Conservation (phyloP, 2,113 vertebrate species). For the Gila orcuttii region DNA sequence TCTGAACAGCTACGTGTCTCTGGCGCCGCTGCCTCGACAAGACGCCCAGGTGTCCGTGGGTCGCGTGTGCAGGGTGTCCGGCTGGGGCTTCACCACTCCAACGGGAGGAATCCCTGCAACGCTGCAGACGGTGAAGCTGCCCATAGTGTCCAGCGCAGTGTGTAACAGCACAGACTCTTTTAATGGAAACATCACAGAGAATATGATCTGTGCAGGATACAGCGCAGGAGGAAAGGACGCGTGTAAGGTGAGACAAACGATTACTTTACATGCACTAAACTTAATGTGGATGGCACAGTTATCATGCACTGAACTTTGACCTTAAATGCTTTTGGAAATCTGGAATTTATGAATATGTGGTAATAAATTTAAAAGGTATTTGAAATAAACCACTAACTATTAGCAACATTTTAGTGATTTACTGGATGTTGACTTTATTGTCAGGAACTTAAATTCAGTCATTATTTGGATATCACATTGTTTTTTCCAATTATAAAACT, state of each 20-base stretch:
- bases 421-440: neutral
- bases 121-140: constrained; percentile 74
- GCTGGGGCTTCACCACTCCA: constrained; percentile 78
- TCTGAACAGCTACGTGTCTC: constrained; percentile 74
- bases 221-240: constrained; percentile 77
- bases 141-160: constrained; percentile 69
- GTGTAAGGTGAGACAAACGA: constrained; percentile 71
- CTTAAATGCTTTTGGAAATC: neutral
- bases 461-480: neutral
- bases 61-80: constrained; percentile 77
- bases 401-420: neutral
- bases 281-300: neutral
- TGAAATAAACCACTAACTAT: neutral
- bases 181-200: constrained; percentile 74
- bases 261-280: neutral
- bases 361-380: neutral
- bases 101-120: constrained; percentile 67
- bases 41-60: constrained; percentile 64
- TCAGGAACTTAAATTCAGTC: neutral
- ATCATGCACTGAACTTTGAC: neutral
- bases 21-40: constrained; percentile 74
- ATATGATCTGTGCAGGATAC: constrained; percentile 82
- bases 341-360: neutral
- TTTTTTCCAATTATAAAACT: neutral
- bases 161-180: constrained; percentile 78